These are phyloP conservation scores for Gambusia holbrooki DNA, from an alignment of 2,113 vertebrate species.

Conservation along the genomic window DNA sequence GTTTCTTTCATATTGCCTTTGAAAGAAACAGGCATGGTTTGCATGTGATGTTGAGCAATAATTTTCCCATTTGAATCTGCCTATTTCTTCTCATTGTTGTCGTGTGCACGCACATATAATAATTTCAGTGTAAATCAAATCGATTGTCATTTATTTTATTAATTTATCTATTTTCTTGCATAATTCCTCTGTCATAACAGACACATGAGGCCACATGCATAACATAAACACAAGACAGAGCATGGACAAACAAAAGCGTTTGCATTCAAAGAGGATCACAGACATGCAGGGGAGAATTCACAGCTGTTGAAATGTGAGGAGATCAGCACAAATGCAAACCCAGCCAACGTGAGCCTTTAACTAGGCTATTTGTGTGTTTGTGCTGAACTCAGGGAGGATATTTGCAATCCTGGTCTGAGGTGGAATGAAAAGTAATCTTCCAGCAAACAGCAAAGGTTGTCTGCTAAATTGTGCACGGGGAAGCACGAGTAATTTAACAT, in stretches of 20 bases:
- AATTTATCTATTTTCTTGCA: not conserved
- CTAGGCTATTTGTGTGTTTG: no score
- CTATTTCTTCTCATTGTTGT: not conserved
- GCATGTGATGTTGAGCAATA: not conserved
- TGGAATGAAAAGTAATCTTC: not conserved
- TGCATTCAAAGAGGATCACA: not conserved
- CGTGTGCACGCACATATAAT: not conserved
- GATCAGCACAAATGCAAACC: not conserved
- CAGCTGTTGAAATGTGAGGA: conserved; percentile 28
- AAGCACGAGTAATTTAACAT: not conserved
- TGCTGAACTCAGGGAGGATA: not conserved
- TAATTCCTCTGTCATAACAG: conserved; percentile 7
- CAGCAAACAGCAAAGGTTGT: not conserved
- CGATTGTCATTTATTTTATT: not conserved
- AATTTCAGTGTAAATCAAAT: not conserved
- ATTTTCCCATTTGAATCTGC: not conserved
- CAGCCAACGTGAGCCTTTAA: not conserved
- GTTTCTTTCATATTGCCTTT: not conserved
- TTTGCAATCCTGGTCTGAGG: not conserved
- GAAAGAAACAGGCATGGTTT: not conserved
- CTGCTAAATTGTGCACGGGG: not conserved
- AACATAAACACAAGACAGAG: conserved; percentile 34
- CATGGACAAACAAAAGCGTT: conserved; percentile 18
- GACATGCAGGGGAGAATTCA: conserved; percentile 2
- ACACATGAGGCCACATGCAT: conserved; percentile 11